phyloP scores from a whole-genome alignment of 1,140 invertebrate genomes.

The Calliphora vicina region DNA sequence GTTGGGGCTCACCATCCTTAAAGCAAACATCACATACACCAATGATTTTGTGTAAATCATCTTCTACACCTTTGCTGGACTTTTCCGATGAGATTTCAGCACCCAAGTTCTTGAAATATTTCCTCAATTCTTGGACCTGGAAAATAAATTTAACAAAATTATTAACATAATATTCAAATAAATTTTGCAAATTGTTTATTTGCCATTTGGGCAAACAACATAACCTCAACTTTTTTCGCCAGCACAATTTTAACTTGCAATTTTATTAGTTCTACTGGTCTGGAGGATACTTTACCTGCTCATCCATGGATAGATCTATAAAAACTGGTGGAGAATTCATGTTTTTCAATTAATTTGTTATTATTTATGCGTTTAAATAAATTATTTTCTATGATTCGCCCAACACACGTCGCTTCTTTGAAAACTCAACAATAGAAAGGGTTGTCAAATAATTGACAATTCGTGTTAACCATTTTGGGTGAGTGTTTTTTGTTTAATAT shows the following conservation, averaged over 20 bases:
- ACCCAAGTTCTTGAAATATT: conserved; percentile 88
- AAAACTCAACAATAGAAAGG: conserved; percentile 34
- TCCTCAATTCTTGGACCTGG: conserved; percentile 86
- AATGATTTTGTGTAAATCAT: conserved; percentile 94
- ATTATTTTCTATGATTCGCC: conserved; percentile 7
- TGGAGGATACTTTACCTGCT: conserved; percentile 70
- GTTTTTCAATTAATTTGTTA: conserved; percentile 35
- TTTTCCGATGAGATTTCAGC: conserved; percentile 93
- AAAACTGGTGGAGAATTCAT: conserved; percentile 82
- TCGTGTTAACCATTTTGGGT: not conserved
- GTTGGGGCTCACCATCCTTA: conserved; percentile 80
- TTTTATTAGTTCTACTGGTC: not conserved
- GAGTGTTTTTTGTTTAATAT: not conserved
- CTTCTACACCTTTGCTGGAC: conserved; percentile 87
- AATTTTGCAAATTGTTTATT: conserved; percentile 45
- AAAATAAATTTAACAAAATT: conserved; percentile 32
- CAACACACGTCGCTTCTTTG: conserved; percentile 39
- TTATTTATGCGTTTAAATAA: not conserved
- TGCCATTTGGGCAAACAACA: conserved; percentile 43
- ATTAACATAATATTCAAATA: conserved; percentile 36
- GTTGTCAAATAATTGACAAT: not conserved
- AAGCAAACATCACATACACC: conserved; percentile 92
- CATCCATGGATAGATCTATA: conserved; percentile 81
- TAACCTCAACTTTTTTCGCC: conserved; percentile 59
- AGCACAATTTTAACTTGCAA: not conserved